Evolutionary conservation across 53 echinoderm and acorn worm genomes (phyloP), one percentile per base, ranked within the genome.

Genomic region (Hippasteria phrygiana): DNA sequence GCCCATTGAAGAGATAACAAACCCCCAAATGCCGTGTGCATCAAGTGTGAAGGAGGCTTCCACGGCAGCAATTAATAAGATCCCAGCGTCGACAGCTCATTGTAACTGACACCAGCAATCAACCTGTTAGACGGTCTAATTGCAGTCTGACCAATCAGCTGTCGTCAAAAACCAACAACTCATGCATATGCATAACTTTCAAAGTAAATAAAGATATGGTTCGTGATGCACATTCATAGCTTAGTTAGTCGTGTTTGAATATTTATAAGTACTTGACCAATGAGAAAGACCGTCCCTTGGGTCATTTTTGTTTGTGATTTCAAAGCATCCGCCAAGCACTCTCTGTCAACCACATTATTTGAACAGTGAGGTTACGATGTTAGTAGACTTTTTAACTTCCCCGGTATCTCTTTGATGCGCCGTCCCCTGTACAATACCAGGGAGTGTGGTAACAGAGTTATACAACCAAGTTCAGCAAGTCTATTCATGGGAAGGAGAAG

Each of bases 101-200:
- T 63, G 81, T 81, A 70, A 85, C 85, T 85, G 85, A 85, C 85
- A 85, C 85, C 85, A 48, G 71, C 67, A 8, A 50, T 50, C 50
- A 71, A 85, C 69, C 71, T 53, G 85, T 70, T 35, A 85, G 85
- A 85, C 85, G 16, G 34, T 27, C 85, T 85, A 85, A 85, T 85
- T 85, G 71, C 85, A 71, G 24, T 69, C 51, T 14, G 54, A 71
- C 85, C 85, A 85, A 85, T 85, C 69, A 53, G 55, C 34, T 41
- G 35, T 8, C 77, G 35, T 22, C 1, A 11, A 33, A 26, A 32
- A 27, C 36, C 54, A 0, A 1, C 7, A 37, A 39, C 31, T 77
- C 34, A 55, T 77, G 77, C 51, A 77, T 77, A 77, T 36, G 20
- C 35, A 77, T 22, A 20, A 16, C 4, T 24, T 2, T 34, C 8